Percentiles rank a stretch among this genome's conserved stretches.
These are phyloP conservation scores for Sylvietta virens DNA, from an alignment of 2,113 vertebrate species.

Conservation along the genomic window DNA sequence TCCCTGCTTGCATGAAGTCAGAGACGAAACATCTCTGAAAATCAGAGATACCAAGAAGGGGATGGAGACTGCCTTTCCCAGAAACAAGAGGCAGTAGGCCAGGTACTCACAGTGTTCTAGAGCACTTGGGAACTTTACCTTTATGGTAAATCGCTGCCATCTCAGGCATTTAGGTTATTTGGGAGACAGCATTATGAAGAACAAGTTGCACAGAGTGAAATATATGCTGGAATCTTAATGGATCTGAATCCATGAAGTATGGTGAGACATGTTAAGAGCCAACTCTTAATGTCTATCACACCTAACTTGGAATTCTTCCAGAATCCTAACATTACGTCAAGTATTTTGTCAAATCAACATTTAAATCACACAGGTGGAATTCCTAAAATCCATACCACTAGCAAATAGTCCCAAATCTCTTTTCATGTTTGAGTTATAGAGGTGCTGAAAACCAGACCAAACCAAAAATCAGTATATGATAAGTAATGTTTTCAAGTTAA, in stretches of 20 bases:
- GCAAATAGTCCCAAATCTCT: not conserved
- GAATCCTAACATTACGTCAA: not conserved
- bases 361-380: not conserved
- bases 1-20: not conserved
- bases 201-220: not conserved
- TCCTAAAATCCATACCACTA: not conserved
- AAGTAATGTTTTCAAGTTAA: not conserved
- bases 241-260: not conserved
- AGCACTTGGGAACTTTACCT: not conserved
- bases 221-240: not conserved
- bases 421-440: accelerated
- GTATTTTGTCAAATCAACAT: not conserved
- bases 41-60: not conserved
- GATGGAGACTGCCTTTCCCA: not conserved
- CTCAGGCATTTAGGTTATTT: not conserved
- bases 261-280: accelerated
- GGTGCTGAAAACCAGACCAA: not conserved
- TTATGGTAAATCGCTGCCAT: not conserved
- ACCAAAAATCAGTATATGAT: not conserved
- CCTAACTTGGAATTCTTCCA: not conserved
- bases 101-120: not conserved
- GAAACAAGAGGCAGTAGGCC: not conserved
- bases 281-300: not conserved
- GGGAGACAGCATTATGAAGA: not conserved
- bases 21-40: not conserved